Evolutionary conservation across 2,113 vertebrate species (phyloP).

Genomic region (Rynchops niger): DNA sequence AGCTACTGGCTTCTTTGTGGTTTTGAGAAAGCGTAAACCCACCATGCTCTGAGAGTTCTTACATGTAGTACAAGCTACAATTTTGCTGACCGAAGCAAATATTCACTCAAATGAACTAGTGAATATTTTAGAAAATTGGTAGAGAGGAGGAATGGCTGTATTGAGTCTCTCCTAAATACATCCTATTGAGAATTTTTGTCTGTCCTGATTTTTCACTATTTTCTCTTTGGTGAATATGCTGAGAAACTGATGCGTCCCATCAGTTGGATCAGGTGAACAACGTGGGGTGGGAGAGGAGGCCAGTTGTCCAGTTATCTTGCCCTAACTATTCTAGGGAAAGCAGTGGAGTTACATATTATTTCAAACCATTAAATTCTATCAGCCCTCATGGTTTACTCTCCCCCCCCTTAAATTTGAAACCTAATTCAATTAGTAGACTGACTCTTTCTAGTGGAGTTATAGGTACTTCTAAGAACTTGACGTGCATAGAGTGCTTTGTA

Average conservation of each 20-base stretch:
- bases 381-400: not conserved
- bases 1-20: not conserved
- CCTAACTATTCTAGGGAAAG: not conserved
- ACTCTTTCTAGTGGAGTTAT: not conserved
- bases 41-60: not conserved
- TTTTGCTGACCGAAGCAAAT: not conserved
- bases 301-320: accelerated
- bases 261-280: not conserved
- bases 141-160: not conserved
- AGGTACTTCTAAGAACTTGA: not conserved
- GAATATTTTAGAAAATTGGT: not conserved
- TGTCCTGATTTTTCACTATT: not conserved
- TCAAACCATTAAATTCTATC: not conserved
- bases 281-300: not conserved
- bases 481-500: not conserved
- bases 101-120: not conserved
- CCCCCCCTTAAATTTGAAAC: not conserved
- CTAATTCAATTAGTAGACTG: not conserved
- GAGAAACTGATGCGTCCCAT: not conserved
- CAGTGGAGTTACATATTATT: not conserved
- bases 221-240: not conserved
- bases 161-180: not conserved
- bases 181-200: not conserved
- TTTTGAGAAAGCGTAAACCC: not conserved
- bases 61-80: not conserved